A percentile compares a stretch with the other conserved stretches of the same genome.
Conservation (phyloP, 2,113 vertebrate genomes). For the Clarias batrachus region DNA sequence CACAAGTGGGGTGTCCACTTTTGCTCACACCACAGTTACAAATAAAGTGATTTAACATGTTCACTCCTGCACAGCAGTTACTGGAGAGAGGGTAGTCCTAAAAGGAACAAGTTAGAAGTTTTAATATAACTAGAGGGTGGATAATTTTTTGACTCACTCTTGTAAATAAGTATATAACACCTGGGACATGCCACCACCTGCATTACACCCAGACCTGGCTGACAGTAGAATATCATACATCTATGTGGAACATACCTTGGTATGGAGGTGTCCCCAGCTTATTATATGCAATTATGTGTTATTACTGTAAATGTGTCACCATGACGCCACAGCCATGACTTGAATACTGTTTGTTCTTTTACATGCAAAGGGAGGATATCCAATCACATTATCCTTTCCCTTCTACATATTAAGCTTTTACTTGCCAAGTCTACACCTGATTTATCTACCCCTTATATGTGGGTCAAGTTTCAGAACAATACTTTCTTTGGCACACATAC, state of each 20-base stretch:
- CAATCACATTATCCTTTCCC: background rate
- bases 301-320: background rate
- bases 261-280: too few species aligned
- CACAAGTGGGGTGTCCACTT: too few species aligned
- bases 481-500: background rate
- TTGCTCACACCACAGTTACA: too few species aligned
- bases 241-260: background rate
- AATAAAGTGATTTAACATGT: too few species aligned
- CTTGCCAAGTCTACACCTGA: background rate
- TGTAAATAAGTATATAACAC: background rate
- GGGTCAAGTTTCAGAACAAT: background rate
- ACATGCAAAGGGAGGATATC: background rate
- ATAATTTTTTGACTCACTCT: too few species aligned
- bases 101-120: too few species aligned
- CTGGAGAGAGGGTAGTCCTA: too few species aligned
- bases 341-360: background rate
- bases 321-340: background rate
- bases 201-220: background rate
- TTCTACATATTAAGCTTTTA: background rate
- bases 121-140: too few species aligned
- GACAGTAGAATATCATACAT: background rate
- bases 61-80: too few species aligned
- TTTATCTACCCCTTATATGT: background rate
- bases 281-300: background rate
- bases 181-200: background rate